phyloP scores from a whole-genome alignment of 2,113 vertebrate species.

The Megatriorchis doriae region DNA sequence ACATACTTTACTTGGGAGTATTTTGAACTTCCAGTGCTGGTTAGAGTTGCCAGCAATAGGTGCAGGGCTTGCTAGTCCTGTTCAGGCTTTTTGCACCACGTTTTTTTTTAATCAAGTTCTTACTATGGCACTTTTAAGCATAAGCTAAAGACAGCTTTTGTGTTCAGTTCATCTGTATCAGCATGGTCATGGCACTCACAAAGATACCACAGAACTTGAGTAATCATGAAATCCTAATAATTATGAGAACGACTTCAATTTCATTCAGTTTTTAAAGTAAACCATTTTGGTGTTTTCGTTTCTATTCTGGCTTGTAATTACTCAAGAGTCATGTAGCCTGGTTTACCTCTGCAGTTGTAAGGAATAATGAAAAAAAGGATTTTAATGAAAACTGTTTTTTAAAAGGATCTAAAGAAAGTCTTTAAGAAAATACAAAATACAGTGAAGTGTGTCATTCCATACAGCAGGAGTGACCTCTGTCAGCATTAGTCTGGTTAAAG shows the following conservation, averaged over 20 bases:
- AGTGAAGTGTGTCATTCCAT: background rate
- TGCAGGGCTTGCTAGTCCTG: background rate
- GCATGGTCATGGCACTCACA: background rate
- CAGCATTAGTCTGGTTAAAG: background rate
- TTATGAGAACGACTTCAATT: background rate
- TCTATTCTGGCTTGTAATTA: background rate
- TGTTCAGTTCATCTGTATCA: background rate
- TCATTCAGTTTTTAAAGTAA: background rate
- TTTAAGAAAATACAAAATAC: background rate
- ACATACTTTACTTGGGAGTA: background rate
- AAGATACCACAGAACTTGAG: background rate
- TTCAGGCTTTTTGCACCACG: background rate
- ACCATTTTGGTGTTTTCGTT: background rate
- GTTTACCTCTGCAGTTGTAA: background rate
- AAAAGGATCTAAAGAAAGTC: background rate
- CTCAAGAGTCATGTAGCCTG: background rate
- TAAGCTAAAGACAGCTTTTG: background rate
- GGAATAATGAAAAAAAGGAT: background rate
- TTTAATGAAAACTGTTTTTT: background rate
- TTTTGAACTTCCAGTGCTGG: background rate
- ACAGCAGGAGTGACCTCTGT: background rate
- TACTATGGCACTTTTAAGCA: background rate
- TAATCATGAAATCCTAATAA: background rate
- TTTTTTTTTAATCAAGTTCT: background rate
- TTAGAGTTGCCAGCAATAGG: background rate